phyloP scores from a whole-genome alignment of 2,113 vertebrate species.

The Xiphophorus couchianus region DNA sequence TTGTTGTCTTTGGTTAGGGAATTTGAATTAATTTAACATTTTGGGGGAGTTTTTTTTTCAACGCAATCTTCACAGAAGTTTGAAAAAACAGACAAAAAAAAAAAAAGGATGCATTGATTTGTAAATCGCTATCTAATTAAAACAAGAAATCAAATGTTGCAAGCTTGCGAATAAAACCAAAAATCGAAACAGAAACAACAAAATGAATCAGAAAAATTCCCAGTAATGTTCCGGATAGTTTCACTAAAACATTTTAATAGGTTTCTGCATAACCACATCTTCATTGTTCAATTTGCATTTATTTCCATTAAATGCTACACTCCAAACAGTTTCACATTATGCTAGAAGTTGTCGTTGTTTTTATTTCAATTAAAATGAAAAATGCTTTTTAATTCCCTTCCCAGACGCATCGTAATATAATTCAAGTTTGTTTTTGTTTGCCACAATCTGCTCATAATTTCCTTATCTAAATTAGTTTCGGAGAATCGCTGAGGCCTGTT shows the following conservation, averaged over 20 bases:
- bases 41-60: too few relatives aligned
- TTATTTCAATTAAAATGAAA: not conserved
- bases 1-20: not conserved
- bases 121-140: not conserved
- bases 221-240: not conserved
- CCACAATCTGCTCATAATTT: not conserved
- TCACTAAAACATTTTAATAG: not conserved
- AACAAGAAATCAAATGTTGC: not conserved
- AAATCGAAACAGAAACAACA: not conserved
- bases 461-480: not conserved
- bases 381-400: not conserved
- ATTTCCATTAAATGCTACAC: not conserved
- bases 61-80: too few relatives aligned
- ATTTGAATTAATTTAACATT: not conserved
- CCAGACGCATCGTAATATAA: not conserved
- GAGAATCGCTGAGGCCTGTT: not conserved
- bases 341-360: too few relatives aligned
- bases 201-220: not conserved
- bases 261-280: not conserved
- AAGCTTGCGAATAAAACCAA: not conserved
- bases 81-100: not conserved
- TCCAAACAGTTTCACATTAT: too few relatives aligned
- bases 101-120: too few relatives aligned
- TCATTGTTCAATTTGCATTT: not conserved
- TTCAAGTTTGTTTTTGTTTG: not conserved